These are phyloP conservation scores for Yponomeuta plumbellus DNA, from an alignment of 2,888 invertebrate genomes.

Conservation along the genomic window DNA sequence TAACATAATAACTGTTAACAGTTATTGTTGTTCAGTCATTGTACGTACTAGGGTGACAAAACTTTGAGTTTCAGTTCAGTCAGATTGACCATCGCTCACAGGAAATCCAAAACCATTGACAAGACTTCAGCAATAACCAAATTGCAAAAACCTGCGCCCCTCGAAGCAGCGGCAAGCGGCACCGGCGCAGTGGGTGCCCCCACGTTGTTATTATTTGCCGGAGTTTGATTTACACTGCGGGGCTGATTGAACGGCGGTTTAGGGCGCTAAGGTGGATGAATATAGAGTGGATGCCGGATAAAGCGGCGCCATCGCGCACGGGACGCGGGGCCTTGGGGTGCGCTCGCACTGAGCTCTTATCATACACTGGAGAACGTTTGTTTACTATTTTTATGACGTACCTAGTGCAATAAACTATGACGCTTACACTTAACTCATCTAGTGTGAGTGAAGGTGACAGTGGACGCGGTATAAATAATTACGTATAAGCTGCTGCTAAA, in stretches of 20 bases:
- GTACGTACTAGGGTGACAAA: no score
- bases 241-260: slow-evolving; percentile 41
- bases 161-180: background rate
- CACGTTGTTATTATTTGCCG: slow-evolving; percentile 5
- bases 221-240: slow-evolving; percentile 12
- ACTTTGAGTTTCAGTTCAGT: no score
- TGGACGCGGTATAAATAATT: no score
- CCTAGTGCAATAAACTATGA: no score
- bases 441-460: no score
- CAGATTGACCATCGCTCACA: background rate
- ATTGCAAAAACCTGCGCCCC: background rate
- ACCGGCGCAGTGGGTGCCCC: no score
- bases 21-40: no score
- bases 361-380: background rate
- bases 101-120: background rate
- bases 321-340: background rate
- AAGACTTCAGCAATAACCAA: background rate
- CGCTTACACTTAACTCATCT: no score
- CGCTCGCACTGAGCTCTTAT: background rate
- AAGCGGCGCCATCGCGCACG: slow-evolving; percentile 62
- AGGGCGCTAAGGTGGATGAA: slow-evolving; percentile 74
- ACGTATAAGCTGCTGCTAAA: no score
- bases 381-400: background rate
- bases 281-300: slow-evolving; percentile 73
- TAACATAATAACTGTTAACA: no score